A percentile compares a stretch with the other conserved stretches of the same genome.
These are phyloP conservation scores for Melanotaenia boesemani DNA, from an alignment of 2,797 vertebrate genomes.

Conservation along the genomic window DNA sequence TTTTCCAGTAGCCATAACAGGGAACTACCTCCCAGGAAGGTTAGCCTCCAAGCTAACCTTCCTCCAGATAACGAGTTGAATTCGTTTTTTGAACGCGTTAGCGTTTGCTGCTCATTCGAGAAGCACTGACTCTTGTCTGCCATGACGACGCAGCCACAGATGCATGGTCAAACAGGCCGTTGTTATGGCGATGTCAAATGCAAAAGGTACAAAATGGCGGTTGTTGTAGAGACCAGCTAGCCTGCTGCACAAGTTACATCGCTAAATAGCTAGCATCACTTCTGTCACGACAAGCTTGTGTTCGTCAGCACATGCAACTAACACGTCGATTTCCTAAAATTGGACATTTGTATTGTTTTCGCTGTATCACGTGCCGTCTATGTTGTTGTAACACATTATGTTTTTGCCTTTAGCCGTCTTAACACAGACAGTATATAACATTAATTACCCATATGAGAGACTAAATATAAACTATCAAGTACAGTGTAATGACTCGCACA, in stretches of 20 bases:
- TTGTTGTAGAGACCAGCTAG: constrained; percentile 83
- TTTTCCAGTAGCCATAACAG: constrained; percentile 80
- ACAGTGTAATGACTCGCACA: neutral
- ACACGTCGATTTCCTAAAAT: neutral
- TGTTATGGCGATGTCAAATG: constrained; percentile 91
- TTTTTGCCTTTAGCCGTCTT: neutral
- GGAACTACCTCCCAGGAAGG: constrained; percentile 55
- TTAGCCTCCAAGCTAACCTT: constrained; percentile 68
- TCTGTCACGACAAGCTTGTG: constrained; percentile 63
- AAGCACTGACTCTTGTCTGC: constrained; percentile 62
- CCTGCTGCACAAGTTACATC: constrained; percentile 58
- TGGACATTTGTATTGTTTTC: neutral
- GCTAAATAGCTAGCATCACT: constrained; percentile 49
- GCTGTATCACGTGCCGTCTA: neutral
- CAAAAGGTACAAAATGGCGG: constrained; percentile 90
- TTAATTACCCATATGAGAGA: neutral
- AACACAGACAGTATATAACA: constrained; percentile 10
- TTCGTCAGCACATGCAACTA: neutral
- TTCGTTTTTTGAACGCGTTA: constrained; percentile 46
- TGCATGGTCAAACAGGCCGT: constrained; percentile 80
- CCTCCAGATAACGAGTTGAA: constrained; percentile 50
- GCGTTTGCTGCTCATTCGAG: constrained; percentile 42
- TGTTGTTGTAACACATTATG: neutral
- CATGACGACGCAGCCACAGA: constrained; percentile 76
- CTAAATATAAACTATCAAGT: neutral